These are phyloP conservation scores for Chrysotoxum bicinctum DNA, from an alignment of 2,888 invertebrate species.

Conservation along the genomic window DNA sequence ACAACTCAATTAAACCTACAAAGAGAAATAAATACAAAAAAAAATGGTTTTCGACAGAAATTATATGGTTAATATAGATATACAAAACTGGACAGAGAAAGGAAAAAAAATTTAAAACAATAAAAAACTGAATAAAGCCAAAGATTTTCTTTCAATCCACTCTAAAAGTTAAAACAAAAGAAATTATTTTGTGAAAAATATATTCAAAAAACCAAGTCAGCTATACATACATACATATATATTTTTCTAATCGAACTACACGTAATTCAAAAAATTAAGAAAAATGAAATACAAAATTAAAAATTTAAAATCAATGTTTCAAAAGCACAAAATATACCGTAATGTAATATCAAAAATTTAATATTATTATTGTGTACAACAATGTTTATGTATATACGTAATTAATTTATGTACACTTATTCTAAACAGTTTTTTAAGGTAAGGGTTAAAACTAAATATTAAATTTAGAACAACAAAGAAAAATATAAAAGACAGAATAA, in stretches of 20 bases:
- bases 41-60: conserved; percentile 49
- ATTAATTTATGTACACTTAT: conserved; percentile 32
- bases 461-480: conserved; percentile 35
- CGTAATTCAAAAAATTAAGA: conserved; percentile 18
- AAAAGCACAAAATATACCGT: conserved; percentile 72
- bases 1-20: conserved; percentile 32
- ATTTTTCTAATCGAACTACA: conserved; percentile 70
- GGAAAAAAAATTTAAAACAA: conserved; percentile 15
- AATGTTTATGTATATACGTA: conserved; percentile 38
- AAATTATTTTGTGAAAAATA: conserved; percentile 69
- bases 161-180: conserved; percentile 28
- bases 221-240: conserved; percentile 38
- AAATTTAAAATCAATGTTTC: conserved; percentile 54
- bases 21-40: conserved; percentile 17
- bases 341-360: conserved; percentile 52
- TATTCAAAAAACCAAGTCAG: conserved; percentile 48
- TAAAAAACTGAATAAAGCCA: conserved; percentile 60
- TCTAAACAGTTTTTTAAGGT: conserved; percentile 23
- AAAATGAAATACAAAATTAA: conserved; percentile 7
- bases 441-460: conserved; percentile 30
- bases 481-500: conserved; percentile 30
- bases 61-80: conserved; percentile 44
- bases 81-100: conserved; percentile 41
- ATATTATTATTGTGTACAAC: conserved; percentile 21
- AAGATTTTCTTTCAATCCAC: conserved; percentile 67